Base-by-base conservation (phyloP, 2,888 invertebrate genomes). In the Epistrophella euchroma region DNA sequence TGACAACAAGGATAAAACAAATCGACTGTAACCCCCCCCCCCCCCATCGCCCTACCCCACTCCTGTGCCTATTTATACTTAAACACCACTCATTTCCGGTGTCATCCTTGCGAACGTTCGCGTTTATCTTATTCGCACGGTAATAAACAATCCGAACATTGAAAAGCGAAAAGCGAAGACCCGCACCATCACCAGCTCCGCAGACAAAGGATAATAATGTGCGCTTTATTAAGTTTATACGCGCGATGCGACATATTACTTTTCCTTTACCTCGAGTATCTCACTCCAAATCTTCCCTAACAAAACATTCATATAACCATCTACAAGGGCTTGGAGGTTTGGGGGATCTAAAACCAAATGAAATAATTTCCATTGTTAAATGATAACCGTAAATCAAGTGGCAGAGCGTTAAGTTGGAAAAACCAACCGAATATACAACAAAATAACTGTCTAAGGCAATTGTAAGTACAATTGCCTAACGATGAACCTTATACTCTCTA, bases 361-460 rank as follows among this genome's bases (percentile, higher is more conserved):
- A 87, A 87, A 87, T 87, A 83, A 87, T 87, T 87, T 87, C 83
- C 83, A 87, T 87, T 87, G 87, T 87, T 87, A 87, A 87, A 83
- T 87, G 87, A 78, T 87, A 87, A 78, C 68, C 68, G 83, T 87
- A 83, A 83, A 87, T 83, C 87, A 87, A 87, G 79, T 87, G 78
- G 70, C 81, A 77, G 76, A 52, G 77, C 70, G 74, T 56, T 71
- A 81, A 85, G 81, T 73, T 75, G 64, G 76, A 77, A 82, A 82
- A 77, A 81, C 55, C 56, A 47, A n/a, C 62, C 40, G n/a, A 79
- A 70, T 47, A 70, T 47, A 64, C 78, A 79, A 52, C 71, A 58
- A 50, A 80, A 35, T 58, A 66, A 52, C 75, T 68, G 73, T 77
- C 82, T 70, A 58, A 82, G 86, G 86, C 86, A 86, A 86, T 85